These are phyloP conservation scores for Drosophila carrolli DNA, from an alignment of 1,140 invertebrate genomes.

Conservation along the genomic window DNA sequence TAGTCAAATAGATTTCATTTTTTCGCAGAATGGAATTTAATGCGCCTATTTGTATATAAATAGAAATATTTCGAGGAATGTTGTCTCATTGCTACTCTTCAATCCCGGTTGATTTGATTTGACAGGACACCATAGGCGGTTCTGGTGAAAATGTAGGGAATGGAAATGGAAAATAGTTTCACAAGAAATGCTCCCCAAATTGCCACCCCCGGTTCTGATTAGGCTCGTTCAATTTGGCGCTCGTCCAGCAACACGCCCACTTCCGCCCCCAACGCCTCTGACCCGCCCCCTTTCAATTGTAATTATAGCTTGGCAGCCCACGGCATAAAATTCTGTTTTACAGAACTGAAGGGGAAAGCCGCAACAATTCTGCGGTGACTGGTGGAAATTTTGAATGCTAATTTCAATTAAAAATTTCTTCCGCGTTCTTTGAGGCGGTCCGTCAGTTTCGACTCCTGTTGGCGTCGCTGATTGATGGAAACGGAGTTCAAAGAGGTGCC, in stretches of 20 bases:
- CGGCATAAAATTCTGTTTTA: constrained; percentile 37
- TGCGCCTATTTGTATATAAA: constrained; percentile 55
- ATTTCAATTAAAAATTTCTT: constrained; percentile 73
- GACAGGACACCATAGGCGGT: constrained; percentile 10
- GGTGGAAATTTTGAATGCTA: constrained; percentile 62
- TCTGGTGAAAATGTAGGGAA: neutral
- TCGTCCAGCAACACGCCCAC: constrained; percentile 15
- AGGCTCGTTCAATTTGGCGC: constrained; percentile 49
- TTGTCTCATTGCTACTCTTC: constrained; percentile 20
- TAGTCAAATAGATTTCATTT: constrained; percentile 45
- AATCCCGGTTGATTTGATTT: constrained; percentile 47
- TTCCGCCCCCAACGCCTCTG: neutral
- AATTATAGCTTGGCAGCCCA: constrained; percentile 61
- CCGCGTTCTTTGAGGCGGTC: constrained; percentile 16
- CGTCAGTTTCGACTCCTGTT: neutral
- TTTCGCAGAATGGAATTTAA: constrained; percentile 17
- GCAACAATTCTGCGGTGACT: constrained; percentile 43
- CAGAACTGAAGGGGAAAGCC: constrained; percentile 5
- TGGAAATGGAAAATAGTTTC: constrained; percentile 42
- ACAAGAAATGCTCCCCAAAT: constrained; percentile 24
- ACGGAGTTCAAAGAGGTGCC: constrained; percentile 46
- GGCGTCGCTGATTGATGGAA: constrained; percentile 12
- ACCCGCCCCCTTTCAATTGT: constrained; percentile 35
- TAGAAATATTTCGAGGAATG: constrained; percentile 34
- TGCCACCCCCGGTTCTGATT: constrained; percentile 25